A percentile compares a stretch with the other conserved stretches of the same genome.
Evolutionary conservation across 2,888 invertebrate genomes (phyloP).

Genomic region (Pycnomerus fuliginosus): DNA sequence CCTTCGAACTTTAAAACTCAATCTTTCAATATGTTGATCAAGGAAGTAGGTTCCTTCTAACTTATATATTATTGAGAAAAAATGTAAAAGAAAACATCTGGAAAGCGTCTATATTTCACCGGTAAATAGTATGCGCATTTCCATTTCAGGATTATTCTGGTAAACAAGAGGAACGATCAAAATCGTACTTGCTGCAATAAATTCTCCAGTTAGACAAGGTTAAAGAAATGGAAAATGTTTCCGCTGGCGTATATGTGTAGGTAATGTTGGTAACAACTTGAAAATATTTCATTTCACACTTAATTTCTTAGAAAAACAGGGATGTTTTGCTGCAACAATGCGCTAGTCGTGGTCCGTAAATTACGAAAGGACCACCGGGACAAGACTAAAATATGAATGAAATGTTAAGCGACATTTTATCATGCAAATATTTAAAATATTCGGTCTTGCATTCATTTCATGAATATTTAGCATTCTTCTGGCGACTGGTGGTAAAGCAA

Average conservation of each 20-base stretch:
- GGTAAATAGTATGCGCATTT: too few relatives aligned
- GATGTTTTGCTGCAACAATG: conserved; percentile 1
- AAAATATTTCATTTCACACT: too few relatives aligned
- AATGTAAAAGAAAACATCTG: conserved; percentile 1
- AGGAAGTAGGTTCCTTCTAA: conserved; percentile 7
- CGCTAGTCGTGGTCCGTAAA: conserved; percentile 9
- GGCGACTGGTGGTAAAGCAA: not conserved
- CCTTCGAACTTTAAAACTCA: conserved; percentile 26
- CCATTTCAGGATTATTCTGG: too few relatives aligned
- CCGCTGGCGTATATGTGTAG: too few relatives aligned
- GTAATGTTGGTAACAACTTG: too few relatives aligned
- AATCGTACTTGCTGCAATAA: too few relatives aligned
- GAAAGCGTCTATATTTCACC: too few relatives aligned
- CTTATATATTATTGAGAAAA: conserved; percentile 13
- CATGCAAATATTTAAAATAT: conserved; percentile 15
- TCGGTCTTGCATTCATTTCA: conserved; percentile 4
- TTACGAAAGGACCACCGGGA: conserved; percentile 3
- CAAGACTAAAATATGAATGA: conserved; percentile 9
- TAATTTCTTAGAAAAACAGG: too few relatives aligned
- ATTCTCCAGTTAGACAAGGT: too few relatives aligned
- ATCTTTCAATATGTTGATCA: conserved; percentile 26
- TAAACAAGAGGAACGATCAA: too few relatives aligned
- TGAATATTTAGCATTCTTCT: conserved; percentile 3
- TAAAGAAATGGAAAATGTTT: too few relatives aligned
- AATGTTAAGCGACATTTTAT: conserved; percentile 12